Base-by-base conservation (phyloP, 2,113 vertebrate species). In the Rhodinocichla rosea region DNA sequence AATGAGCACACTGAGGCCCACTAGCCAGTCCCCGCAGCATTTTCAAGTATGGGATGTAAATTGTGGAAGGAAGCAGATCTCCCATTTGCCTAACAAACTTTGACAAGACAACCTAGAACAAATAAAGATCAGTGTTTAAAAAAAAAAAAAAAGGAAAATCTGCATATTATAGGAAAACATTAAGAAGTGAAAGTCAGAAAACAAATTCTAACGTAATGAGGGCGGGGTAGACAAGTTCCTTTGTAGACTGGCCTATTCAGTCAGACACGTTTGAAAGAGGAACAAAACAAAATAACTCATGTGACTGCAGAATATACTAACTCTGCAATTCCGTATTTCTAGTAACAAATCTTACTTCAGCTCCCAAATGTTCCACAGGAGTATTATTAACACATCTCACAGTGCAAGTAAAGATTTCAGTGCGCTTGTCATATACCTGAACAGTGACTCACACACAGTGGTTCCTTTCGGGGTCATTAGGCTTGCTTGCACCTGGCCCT, bases 1-100 rank as follows among this genome's bases (percentile, higher is more conserved):
- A 99, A 97, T 99, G 99, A 81, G 99, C 99, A 96, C 99, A 99
- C 89, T 99, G 99, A 13, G 99, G 99, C 9, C 99, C 99, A 50
- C 96, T 99, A 84, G 99, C 99, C 80, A 99, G 98, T 55, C 99
- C 99, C 92, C 97, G 98, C 20, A 99, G 98, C 99, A 99, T 99
- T 89, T 98, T 99, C 83, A 99, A 97, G 89, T 99, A 99, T 47
- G 99, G 98, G 82, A 99, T 99, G 90, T 99, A 99, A 89, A 99
- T 98, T 26, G 99, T 99, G 78, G 99, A 98, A 52, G 99, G 99
- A 94, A 99, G 98, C 40, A 99, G 98, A 94, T 99, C 99, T 83
- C 99, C 99, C 99, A 99, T 99, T 97, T 99, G 99, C 96, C 99
- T 99, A 89, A 99, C 99, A 98, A 99, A 99, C 96, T 99, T 99